phyloP scores from a whole-genome alignment of 2,797 vertebrate species.

The Phrynocephalus guinanensis region DNA sequence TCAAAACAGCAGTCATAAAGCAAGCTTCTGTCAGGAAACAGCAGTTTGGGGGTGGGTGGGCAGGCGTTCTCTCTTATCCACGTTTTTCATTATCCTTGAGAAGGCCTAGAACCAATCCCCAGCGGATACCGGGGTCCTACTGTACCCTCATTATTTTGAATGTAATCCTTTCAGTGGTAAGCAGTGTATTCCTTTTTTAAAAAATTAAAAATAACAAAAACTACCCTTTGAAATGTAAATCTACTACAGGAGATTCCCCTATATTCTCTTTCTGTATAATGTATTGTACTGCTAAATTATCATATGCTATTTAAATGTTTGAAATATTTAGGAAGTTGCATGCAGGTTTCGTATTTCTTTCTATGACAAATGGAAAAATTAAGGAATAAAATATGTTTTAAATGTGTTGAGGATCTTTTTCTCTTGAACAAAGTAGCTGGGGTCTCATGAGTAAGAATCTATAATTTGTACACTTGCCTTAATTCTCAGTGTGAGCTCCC shows the following conservation, averaged over 20 bases:
- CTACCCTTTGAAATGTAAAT: slow-evolving; percentile 77
- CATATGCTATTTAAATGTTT: slow-evolving; percentile 88
- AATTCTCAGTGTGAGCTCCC: not conserved
- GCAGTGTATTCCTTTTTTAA: slow-evolving; percentile 66
- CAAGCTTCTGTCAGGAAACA: too few relatives aligned
- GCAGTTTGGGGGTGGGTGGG: too few relatives aligned
- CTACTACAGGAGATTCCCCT: slow-evolving; percentile 74
- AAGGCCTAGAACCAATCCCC: too few relatives aligned
- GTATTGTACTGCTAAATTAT: slow-evolving; percentile 84
- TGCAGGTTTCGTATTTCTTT: slow-evolving; percentile 85
- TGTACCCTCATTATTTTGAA: slow-evolving; percentile 59
- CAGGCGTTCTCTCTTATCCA: too few relatives aligned
- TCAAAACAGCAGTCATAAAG: too few relatives aligned
- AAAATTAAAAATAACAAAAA: slow-evolving; percentile 55
- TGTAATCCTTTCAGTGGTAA: slow-evolving; percentile 59
- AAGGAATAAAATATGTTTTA: slow-evolving; percentile 78
- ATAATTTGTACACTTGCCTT: not conserved
- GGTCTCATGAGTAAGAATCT: not conserved
- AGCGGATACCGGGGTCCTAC: too few relatives aligned
- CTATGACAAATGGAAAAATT: slow-evolving; percentile 77
- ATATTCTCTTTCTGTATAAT: slow-evolving; percentile 81
- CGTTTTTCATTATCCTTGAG: too few relatives aligned
- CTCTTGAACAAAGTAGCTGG: not conserved
- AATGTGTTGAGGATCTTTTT: slow-evolving; percentile 4
- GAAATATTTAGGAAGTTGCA: slow-evolving; percentile 79